Evolutionary conservation across 2,113 vertebrate genomes (phyloP).

Genomic region (Illadopsis cleaveri): DNA sequence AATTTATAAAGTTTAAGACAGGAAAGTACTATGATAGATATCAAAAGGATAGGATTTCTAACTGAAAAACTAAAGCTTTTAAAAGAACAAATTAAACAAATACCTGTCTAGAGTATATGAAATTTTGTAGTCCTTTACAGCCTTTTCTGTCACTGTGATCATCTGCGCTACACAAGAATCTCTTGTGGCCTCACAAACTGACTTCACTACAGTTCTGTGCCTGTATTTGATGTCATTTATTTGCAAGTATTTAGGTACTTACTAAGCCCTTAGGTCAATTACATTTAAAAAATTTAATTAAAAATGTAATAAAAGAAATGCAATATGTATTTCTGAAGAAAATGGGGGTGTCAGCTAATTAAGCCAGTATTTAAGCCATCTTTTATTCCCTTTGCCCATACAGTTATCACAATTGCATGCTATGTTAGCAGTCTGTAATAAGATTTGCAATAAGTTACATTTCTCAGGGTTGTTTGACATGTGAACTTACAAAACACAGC

Average conservation of each 20-base stretch:
- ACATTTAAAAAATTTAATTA: not conserved
- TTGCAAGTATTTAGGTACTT: not conserved
- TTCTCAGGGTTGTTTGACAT: not conserved
- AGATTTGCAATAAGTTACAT: not conserved
- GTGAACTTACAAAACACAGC: not conserved
- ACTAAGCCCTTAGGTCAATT: not conserved
- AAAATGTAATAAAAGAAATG: not conserved
- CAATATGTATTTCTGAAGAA: not conserved
- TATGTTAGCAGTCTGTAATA: not conserved
- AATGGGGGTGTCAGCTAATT: not conserved
- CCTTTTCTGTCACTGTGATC: not conserved
- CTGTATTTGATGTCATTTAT: not conserved
- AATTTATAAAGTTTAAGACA: not conserved
- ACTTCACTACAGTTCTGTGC: not conserved
- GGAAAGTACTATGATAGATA: not conserved
- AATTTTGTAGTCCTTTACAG: not conserved
- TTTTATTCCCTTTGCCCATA: not conserved
- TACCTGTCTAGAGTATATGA: not conserved
- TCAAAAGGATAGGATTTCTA: not conserved
- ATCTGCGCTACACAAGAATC: not conserved
- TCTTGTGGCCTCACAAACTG: not conserved
- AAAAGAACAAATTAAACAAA: not conserved
- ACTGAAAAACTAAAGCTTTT: not conserved
- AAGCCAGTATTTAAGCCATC: not conserved
- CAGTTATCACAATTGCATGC: not conserved